These are phyloP conservation scores for Gasterosteus aculeatus DNA, from an alignment of 2,113 vertebrate species.

Conservation along the genomic window DNA sequence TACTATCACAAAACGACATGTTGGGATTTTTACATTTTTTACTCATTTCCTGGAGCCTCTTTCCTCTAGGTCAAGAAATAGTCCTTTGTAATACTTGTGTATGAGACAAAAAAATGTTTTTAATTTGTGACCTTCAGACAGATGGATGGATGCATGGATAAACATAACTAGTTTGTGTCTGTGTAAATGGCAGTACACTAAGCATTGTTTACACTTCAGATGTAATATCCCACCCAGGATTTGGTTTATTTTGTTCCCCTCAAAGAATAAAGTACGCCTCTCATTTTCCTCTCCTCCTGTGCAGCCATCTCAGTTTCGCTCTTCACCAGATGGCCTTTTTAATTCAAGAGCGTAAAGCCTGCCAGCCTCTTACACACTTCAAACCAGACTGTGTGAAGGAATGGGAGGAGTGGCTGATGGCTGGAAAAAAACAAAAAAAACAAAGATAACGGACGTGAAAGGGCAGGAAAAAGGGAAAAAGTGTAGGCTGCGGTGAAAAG, in stretches of 20 bases:
- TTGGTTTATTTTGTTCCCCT: conserved; percentile 57
- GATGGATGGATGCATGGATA: neutral
- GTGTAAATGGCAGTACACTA: conserved; percentile 24
- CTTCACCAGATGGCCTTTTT: conserved; percentile 79
- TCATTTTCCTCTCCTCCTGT: conserved; percentile 51
- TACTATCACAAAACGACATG: neutral
- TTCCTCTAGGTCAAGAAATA: neutral
- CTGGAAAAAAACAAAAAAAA: neutral
- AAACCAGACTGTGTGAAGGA: conserved; percentile 70
- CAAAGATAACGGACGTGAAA: conserved; percentile 51
- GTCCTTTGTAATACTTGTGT: neutral
- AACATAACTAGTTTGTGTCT: neutral
- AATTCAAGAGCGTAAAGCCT: conserved; percentile 72
- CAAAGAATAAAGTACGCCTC: conserved; percentile 53
- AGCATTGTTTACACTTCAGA: conserved; percentile 49
- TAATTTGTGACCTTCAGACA: neutral
- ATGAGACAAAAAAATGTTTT: neutral
- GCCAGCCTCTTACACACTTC: conserved; percentile 75
- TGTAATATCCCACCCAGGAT: conserved; percentile 53
- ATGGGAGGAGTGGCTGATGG: conserved; percentile 42
- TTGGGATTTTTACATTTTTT: neutral
- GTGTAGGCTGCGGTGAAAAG: conserved; percentile 23
- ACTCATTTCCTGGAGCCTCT: neutral
- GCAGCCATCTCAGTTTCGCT: conserved; percentile 58
- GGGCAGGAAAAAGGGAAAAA: conserved; percentile 17